Percentiles rank a stretch among this genome's conserved stretches.
phyloP scores from a whole-genome alignment of 2,888 invertebrate genomes.

The Candidula unifasciata region DNA sequence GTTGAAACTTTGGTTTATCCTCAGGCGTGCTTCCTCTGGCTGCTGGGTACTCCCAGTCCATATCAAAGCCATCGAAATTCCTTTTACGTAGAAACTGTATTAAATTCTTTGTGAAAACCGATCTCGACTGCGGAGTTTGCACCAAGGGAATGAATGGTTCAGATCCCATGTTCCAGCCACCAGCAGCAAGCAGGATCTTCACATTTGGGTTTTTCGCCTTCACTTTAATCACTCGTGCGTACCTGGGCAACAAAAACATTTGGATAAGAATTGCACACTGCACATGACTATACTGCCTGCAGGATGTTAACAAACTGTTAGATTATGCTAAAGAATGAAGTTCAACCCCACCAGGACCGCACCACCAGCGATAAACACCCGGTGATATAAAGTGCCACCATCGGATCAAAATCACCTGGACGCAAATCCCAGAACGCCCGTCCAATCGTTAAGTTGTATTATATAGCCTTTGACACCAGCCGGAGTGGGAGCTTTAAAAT shows the following conservation, averaged over 20 bases:
- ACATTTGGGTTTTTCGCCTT: not conserved
- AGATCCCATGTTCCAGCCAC: not conserved
- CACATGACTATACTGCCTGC: not conserved
- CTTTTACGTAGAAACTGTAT: not conserved
- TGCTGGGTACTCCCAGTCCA: conserved; percentile 5
- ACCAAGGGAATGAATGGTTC: not conserved
- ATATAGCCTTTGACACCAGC: too few relatives aligned
- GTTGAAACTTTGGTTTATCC: too few relatives aligned
- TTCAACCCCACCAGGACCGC: too few relatives aligned
- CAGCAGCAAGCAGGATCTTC: not conserved
- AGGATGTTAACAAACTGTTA: too few relatives aligned
- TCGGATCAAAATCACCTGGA: too few relatives aligned
- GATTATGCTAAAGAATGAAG: too few relatives aligned
- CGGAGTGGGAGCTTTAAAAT: too few relatives aligned
- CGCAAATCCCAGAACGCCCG: too few relatives aligned
- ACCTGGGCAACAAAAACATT: conserved; percentile 3
- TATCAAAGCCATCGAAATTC: conserved; percentile 4
- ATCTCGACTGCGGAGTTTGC: not conserved
- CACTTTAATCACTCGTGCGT: not conserved
- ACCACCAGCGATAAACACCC: too few relatives aligned
- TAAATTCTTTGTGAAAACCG: not conserved
- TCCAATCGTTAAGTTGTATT: too few relatives aligned
- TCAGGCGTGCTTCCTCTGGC: too few relatives aligned
- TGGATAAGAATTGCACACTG: not conserved
- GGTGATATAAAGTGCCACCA: too few relatives aligned